phyloP scores from a whole-genome alignment of 2,888 invertebrate genomes.

The Bimastos eiseni region DNA sequence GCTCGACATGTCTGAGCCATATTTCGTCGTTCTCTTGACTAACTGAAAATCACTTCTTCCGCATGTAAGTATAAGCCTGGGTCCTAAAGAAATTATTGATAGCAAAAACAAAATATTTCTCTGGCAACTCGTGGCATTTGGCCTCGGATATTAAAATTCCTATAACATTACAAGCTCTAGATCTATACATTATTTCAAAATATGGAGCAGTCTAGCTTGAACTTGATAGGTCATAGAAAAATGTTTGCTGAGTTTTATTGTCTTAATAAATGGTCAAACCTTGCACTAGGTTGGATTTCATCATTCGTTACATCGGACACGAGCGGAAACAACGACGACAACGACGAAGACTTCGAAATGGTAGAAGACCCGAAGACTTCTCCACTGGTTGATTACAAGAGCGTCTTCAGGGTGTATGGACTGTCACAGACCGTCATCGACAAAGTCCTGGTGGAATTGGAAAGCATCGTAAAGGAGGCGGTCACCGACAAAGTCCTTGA shows the following conservation, averaged over 20 bases:
- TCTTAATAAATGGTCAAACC: neutral
- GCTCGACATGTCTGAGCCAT: too few relatives aligned
- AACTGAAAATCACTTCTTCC: too few relatives aligned
- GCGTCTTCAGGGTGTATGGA: slow-evolving; percentile 20
- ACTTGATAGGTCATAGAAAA: neutral
- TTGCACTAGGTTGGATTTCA: neutral
- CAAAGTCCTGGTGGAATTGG: slow-evolving; percentile 19
- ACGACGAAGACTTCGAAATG: neutral
- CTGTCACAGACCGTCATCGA: slow-evolving; percentile 21
- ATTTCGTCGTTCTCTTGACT: too few relatives aligned
- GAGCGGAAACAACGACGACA: neutral
- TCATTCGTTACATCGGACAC: neutral
- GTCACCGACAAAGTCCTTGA: slow-evolving; percentile 27
- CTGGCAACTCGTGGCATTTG: too few relatives aligned
- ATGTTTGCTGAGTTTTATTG: neutral
- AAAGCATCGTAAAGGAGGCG: neutral
- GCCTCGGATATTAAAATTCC: too few relatives aligned
- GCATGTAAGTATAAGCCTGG: too few relatives aligned
- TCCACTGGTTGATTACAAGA: neutral
- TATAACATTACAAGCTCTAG: neutral
- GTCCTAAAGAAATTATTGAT: too few relatives aligned
- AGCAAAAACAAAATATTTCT: too few relatives aligned
- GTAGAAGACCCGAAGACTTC: neutral
- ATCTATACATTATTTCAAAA: neutral
- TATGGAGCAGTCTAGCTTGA: neutral